A percentile compares a stretch with the other conserved stretches of the same genome.
Evolutionary conservation across 2,888 invertebrate species (phyloP).

Genomic region (Muscina levida): DNA sequence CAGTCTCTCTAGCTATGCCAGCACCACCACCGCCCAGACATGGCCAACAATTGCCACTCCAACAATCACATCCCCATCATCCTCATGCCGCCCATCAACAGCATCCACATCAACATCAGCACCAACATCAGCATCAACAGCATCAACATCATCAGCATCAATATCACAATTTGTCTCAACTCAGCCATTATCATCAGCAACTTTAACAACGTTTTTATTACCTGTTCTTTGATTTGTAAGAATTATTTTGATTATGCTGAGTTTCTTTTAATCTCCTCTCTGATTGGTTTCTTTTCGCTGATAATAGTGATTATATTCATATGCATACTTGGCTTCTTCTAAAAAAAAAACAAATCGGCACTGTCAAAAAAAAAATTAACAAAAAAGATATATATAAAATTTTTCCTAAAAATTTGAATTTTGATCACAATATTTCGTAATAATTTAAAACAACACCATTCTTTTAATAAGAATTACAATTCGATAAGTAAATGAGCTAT

Average conservation of each 20-base stretch:
- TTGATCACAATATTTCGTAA: no score
- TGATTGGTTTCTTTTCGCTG: constrained; percentile 50
- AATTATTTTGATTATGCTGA: constrained; percentile 56
- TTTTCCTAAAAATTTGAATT: no score
- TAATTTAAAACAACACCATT: no score
- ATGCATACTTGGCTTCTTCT: constrained; percentile 46
- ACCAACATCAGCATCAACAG: constrained; percentile 57
- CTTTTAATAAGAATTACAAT: no score
- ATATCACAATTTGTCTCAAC: constrained; percentile 58
- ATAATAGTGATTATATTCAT: constrained; percentile 50
- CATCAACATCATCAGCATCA: constrained; percentile 59
- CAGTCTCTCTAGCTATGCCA: constrained; percentile 19
- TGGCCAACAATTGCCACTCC: constrained; percentile 14
- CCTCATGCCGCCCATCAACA: constrained; percentile 50
- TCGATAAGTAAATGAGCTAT: no score
- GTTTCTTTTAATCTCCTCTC: constrained; percentile 51
- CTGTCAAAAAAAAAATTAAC: neutral
- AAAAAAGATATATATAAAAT: no score
- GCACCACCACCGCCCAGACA: constrained; percentile 21
- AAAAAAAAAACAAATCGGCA: constrained; percentile 16
- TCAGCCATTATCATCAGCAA: constrained; percentile 65
- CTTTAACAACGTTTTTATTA: constrained; percentile 65
- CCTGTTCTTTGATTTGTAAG: constrained; percentile 64
- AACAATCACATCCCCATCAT: constrained; percentile 22
- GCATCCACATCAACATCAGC: constrained; percentile 55